Conservation (phyloP, 2,797 vertebrate species). For the Halcyon leucocephala region DNA sequence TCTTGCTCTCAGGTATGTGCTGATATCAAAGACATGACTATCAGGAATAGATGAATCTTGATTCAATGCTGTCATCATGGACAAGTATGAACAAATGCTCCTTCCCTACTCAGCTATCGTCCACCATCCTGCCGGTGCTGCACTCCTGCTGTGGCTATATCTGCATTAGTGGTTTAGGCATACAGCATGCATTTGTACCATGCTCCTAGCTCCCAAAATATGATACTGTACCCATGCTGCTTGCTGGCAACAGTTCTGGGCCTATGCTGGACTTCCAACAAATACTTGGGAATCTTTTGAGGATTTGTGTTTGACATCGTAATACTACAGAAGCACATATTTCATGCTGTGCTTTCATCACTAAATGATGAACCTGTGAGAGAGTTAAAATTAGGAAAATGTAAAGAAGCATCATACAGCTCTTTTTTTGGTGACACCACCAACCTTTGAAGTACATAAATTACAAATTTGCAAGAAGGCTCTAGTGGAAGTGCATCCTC, state of each 20-base stretch:
- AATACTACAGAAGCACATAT: background rate
- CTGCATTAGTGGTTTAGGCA: background rate
- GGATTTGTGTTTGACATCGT: background rate
- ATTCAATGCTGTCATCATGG: background rate
- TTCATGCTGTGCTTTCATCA: background rate
- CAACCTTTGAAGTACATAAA: background rate
- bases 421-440: background rate
- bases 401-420: background rate
- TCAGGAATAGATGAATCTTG: background rate
- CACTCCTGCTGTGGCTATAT: background rate
- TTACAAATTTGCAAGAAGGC: background rate
- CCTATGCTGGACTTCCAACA: background rate
- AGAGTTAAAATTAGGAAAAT: background rate
- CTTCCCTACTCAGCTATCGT: background rate
- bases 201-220: background rate
- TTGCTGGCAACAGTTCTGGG: background rate
- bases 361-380: background rate
- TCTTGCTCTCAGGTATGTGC: too few relatives aligned
- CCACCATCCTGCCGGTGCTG: background rate
- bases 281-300: background rate
- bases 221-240: background rate
- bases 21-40: background rate
- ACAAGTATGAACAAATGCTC: background rate
- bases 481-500: background rate
- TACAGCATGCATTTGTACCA: background rate